Percentiles rank a stretch among this genome's conserved stretches.
phyloP scores from a whole-genome alignment of 2,797 vertebrate species.

The Petrocephalus schoutedeni region DNA sequence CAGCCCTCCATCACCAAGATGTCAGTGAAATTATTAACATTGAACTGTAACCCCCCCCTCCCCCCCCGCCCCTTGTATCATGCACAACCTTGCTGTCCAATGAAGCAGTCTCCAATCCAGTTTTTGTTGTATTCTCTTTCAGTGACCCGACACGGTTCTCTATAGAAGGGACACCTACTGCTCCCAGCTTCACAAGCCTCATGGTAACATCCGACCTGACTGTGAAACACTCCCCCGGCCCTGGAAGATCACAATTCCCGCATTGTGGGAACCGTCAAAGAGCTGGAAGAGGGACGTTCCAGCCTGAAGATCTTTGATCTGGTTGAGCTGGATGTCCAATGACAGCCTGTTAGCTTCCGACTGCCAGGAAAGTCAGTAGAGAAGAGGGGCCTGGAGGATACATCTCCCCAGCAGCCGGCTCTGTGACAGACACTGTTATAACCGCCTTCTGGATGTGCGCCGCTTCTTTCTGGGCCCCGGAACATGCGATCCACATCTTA shows the following conservation, averaged over 20 bases:
- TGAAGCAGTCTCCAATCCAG: not conserved
- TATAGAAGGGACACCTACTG: not conserved
- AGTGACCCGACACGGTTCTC: not conserved
- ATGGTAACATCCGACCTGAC: not conserved
- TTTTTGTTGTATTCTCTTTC: not conserved
- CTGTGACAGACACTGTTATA: not conserved
- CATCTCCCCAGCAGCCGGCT: not conserved
- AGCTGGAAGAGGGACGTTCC: not conserved
- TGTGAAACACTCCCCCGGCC: not conserved
- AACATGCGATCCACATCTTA: not conserved
- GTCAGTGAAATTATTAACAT: conserved; percentile 59
- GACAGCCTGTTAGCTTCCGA: not conserved
- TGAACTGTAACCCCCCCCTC: conserved; percentile 50
- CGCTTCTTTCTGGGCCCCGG: not conserved
- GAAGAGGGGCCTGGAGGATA: not conserved
- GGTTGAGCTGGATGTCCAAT: not conserved
- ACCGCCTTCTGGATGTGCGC: not conserved
- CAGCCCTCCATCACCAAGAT: conserved; percentile 45
- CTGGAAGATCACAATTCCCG: not conserved
- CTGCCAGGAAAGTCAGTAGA: not conserved
- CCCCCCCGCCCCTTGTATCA: conserved; percentile 14
- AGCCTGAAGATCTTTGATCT: not conserved
- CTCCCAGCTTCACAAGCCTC: not conserved
- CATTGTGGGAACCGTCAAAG: conserved; percentile 2
- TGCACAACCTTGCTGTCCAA: not conserved